Conservation (phyloP, 2,888 invertebrate genomes). For the Thereva unica region DNA sequence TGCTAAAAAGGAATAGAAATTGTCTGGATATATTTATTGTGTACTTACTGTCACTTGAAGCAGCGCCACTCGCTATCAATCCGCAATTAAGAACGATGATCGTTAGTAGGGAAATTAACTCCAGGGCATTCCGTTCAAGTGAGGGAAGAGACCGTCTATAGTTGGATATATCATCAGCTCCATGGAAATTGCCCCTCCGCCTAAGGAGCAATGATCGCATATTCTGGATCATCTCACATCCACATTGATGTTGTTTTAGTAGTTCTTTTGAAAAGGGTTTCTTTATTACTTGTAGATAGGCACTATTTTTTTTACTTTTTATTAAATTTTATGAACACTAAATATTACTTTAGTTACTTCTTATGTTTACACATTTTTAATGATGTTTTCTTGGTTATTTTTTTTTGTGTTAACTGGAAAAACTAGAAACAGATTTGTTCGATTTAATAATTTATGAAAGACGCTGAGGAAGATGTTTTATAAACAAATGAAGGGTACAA, state of each 20-base stretch:
- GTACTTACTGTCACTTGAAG: constrained; percentile 40
- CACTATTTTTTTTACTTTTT: not conserved
- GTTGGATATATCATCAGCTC: not conserved
- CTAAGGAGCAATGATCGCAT: constrained; percentile 35
- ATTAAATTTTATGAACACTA: no score
- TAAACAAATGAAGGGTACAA: no score
- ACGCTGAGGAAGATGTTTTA: no score
- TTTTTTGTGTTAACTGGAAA: no score
- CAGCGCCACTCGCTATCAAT: constrained; percentile 24
- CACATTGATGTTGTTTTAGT: constrained; percentile 11
- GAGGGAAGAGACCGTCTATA: constrained; percentile 25
- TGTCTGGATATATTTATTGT: not conserved
- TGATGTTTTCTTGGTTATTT: no score
- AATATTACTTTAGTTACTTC: no score
- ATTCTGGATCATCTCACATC: constrained; percentile 38
- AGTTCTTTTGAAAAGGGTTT: not conserved
- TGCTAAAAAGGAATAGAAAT: not conserved
- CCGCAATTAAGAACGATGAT: constrained; percentile 18
- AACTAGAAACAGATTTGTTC: no score
- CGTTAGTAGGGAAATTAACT: constrained; percentile 20
- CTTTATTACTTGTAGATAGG: not conserved
- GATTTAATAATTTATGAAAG: no score
- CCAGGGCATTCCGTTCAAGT: constrained; percentile 22
- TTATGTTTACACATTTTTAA: no score
- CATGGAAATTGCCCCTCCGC: constrained; percentile 22